phyloP scores from a whole-genome alignment of 2,888 invertebrate genomes.

The Rhamnusium bicolor region DNA sequence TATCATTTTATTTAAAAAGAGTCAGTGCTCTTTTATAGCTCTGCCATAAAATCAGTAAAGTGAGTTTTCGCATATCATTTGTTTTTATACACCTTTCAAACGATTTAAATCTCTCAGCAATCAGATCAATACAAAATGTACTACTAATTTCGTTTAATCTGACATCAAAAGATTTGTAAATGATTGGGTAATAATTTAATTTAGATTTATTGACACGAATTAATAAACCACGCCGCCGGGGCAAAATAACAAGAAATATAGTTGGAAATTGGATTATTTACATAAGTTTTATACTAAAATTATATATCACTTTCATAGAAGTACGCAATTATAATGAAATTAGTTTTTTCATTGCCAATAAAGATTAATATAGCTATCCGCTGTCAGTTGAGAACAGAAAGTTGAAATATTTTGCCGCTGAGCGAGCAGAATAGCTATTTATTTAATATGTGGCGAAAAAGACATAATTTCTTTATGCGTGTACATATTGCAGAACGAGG shows the following conservation, averaged over 20 bases:
- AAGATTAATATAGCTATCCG: too few relatives aligned
- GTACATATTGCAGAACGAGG: too few relatives aligned
- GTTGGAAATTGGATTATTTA: not conserved
- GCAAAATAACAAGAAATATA: not conserved
- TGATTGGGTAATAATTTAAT: not conserved
- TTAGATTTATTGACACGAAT: not conserved
- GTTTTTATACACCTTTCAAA: constrained; percentile 15
- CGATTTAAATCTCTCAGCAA: constrained; percentile 15
- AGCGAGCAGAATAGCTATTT: too few relatives aligned
- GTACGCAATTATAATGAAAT: too few relatives aligned
- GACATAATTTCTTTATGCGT: too few relatives aligned
- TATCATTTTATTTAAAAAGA: constrained; percentile 7
- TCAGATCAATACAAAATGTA: constrained; percentile 3
- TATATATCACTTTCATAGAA: not conserved
- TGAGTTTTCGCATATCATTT: constrained; percentile 18
- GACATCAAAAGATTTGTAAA: not conserved
- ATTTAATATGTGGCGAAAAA: too few relatives aligned
- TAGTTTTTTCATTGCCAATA: too few relatives aligned
- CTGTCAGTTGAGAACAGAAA: too few relatives aligned
- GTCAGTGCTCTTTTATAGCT: constrained; percentile 5
- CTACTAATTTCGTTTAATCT: not conserved
- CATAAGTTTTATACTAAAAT: not conserved
- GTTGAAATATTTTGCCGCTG: too few relatives aligned
- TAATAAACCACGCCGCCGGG: not conserved
- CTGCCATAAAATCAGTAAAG: constrained; percentile 20